These are phyloP conservation scores for Buceros bicornis DNA, from an alignment of 2,797 vertebrate species.

Conservation along the genomic window DNA sequence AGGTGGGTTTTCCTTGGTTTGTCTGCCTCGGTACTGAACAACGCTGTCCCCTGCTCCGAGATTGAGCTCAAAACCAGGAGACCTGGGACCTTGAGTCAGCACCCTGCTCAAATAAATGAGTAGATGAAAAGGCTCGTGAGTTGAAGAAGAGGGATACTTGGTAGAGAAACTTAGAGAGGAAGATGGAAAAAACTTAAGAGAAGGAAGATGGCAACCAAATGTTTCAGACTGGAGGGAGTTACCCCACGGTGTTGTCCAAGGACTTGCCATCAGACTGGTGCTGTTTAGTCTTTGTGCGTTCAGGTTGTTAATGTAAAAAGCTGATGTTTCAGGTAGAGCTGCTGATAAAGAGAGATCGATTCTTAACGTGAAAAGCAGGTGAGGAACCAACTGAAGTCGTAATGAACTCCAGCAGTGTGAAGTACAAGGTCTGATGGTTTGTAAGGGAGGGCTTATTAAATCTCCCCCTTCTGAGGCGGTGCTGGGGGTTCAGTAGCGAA, in stretches of 20 bases:
- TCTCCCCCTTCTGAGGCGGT: neutral
- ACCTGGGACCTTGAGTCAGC: neutral
- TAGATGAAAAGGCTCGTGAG: no score
- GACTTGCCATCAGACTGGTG: fast-evolving
- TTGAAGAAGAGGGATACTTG: neutral
- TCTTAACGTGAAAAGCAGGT: neutral
- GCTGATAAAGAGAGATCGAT: neutral
- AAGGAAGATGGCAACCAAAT: neutral
- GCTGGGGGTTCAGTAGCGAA: neutral
- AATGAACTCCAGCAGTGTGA: neutral
- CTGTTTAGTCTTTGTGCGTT: neutral
- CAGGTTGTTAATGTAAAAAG: neutral
- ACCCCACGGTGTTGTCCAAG: neutral
- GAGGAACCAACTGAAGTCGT: neutral
- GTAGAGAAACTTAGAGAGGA: neutral
- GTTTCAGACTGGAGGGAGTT: neutral
- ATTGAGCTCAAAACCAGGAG: neutral
- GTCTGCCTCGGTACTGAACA: neutral
- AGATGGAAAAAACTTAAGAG: neutral
- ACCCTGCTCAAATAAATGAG: neutral
- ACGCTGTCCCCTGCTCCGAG: neutral
- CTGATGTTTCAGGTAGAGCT: neutral
- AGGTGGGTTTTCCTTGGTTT: neutral
- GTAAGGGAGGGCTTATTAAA: no score
- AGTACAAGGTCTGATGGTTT: neutral